Percentiles rank a stretch among this genome's conserved stretches.
Evolutionary conservation across 2,888 invertebrate species (phyloP).

Genomic region (Resseliella maxima): DNA sequence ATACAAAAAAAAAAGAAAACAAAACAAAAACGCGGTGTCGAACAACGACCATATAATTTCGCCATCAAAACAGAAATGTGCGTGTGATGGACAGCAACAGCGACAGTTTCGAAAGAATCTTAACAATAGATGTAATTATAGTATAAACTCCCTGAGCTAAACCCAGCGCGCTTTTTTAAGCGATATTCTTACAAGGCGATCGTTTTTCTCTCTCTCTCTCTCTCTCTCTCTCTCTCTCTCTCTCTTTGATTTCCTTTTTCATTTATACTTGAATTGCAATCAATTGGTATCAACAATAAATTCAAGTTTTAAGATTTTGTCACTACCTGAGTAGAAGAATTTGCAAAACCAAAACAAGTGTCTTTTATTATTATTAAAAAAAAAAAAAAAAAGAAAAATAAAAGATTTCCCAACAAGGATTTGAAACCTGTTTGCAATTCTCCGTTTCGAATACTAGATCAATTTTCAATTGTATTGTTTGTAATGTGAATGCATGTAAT

Average conservation of each 20-base stretch:
- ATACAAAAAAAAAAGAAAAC: too few relatives aligned
- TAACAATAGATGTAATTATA: slow-evolving; percentile 54
- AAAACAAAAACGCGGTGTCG: background rate
- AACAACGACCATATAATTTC: slow-evolving; percentile 45
- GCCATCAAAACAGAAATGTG: background rate
- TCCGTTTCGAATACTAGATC: background rate
- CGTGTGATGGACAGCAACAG: slow-evolving; percentile 24
- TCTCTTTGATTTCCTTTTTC: background rate
- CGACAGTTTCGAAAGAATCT: background rate
- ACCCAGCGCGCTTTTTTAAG: background rate
- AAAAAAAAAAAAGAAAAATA: background rate
- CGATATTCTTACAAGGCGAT: too few relatives aligned
- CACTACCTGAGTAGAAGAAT: slow-evolving; percentile 23
- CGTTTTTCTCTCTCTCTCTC: too few relatives aligned
- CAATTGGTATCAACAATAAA: background rate
- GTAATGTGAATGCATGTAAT: slow-evolving; percentile 21
- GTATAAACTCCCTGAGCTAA: background rate
- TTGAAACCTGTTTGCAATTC: background rate
- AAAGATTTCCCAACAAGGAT: slow-evolving; percentile 9
- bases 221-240: too few relatives aligned
- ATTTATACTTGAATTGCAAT: too few relatives aligned
- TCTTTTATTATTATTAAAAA: slow-evolving; percentile 2
- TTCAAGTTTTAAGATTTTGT: background rate
- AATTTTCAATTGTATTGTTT: background rate
- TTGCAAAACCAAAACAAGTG: background rate